These are phyloP conservation scores for Drosophila kanekoi DNA, from an alignment of 2,888 invertebrate species.

Conservation along the genomic window DNA sequence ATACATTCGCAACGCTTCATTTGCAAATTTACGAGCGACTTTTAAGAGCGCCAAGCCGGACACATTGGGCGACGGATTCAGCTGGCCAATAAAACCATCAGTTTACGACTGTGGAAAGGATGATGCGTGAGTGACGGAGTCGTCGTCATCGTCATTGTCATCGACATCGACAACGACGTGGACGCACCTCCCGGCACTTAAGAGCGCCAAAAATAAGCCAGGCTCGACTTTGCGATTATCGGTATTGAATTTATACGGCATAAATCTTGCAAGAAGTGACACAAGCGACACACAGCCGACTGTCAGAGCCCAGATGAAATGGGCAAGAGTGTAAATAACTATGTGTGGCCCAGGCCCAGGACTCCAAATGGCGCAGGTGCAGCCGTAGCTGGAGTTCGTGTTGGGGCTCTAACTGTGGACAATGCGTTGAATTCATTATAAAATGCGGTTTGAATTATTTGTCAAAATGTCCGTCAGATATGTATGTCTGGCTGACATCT, in stretches of 20 bases:
- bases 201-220: conserved; percentile 69
- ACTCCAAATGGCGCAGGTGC: conserved; percentile 27
- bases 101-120: conserved; percentile 50
- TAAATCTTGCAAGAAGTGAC: conserved; percentile 57
- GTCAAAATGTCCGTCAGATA: conserved; percentile 57
- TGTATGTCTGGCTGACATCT: conserved; percentile 46
- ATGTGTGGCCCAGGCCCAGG: neutral
- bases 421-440: conserved; percentile 63
- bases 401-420: conserved; percentile 28
- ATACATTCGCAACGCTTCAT: conserved; percentile 29
- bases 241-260: conserved; percentile 57
- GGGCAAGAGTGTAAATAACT: neutral
- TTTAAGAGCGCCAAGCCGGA: conserved; percentile 55
- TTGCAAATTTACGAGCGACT: conserved; percentile 52
- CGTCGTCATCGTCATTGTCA: conserved; percentile 12
- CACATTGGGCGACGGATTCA: conserved; percentile 39
- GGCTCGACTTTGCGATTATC: conserved; percentile 66
- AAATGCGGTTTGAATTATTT: conserved; percentile 74
- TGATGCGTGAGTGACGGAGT: conserved; percentile 62
- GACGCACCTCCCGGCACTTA: conserved; percentile 67
- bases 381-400: conserved; percentile 2
- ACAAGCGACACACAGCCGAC: conserved; percentile 16
- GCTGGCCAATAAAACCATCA: conserved; percentile 55
- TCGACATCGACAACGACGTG: conserved; percentile 12
- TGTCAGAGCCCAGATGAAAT: conserved; percentile 13